Base-by-base conservation (phyloP, 1,140 invertebrate genomes). In the Hyles vespertilio region DNA sequence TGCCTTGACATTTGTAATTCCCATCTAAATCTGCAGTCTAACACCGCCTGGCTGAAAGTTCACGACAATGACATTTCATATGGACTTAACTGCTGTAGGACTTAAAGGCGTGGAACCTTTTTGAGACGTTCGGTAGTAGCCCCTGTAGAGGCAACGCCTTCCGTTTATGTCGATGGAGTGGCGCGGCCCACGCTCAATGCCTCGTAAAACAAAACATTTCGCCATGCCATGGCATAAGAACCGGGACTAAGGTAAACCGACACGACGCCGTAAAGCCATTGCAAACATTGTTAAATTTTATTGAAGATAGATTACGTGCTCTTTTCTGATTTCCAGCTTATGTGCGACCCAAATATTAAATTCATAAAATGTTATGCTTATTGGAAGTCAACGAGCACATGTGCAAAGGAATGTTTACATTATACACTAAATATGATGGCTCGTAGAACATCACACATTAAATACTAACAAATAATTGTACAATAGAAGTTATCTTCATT, bases 21-120 rank as follows among this genome's bases (percentile, higher is more conserved):
- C 36, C 36, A 5, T 40, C 36, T 47, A 32, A 10, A 44, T 53
- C 55, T 34, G 2, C 44, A 47, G 10, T 48, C 57, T 50, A 64
- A 58, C 48, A 58, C 11, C 50, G 40, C 50, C 51, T 36, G 10
- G 44, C 56, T 55, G 22, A 75, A 78, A 78, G 75, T 76, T 78
- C 75, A 78, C 47, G 71, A 67, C 49, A 63, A 47, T 78, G 75
- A 61, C 75, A 78, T 78, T 76, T 78, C 66, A 32, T 34, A 58
- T 32, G 36, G 4, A 40, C 36, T 8, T 40, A 40, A 40, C 36
- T 40, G 8, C 36, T 40, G 36, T 40, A 40, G 36, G 36, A 40
- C 36, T 40, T 40, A 40, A 40, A 40, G 36, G 36, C 36, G 36
- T 40, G 36, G 36, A 40, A 40, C 36, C 36, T 5, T 40, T 40